Evolutionary conservation across 2,888 invertebrate genomes (phyloP), one percentile per base, ranked within the genome.

Genomic region (Cotesia congregata): DNA sequence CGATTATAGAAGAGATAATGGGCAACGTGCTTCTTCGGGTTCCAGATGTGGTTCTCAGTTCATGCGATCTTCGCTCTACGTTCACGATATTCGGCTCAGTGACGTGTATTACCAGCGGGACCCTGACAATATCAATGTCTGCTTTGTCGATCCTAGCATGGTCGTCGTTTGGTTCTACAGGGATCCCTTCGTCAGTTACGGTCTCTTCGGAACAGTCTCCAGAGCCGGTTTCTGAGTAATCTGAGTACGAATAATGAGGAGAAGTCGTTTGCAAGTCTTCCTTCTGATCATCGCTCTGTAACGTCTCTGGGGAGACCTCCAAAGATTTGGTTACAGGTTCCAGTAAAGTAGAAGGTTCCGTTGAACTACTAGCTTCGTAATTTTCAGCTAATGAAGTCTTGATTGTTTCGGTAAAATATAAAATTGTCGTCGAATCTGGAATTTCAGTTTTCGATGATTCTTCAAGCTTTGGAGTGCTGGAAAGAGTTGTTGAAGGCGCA

Each of bases 131-230:
- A 12, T 50, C 9, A 50, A 50, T 7, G 4, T 12, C 9, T 3
- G 50, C 6, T 6, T 50, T 50, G 12, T 12, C 7, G 12, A 50
- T 50, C 7, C 12, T 12, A 50, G 12, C 7, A 15, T 40, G 50
- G 1, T 62, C 30, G 5, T 75, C 67, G 20, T 6, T 38, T 5
- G 62, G 0, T 20, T n/a, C 50, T 7, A 50, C 3, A 50, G 50
- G 7, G 7, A 50, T 50, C 3, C 3, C 3, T 50, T 1, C 6
- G 1, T 75, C 69, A 9, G n/a, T 15, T 61, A 9, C 15, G 15
- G 38, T 39, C 61, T 15, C 67, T 62, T 73, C 64, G 17, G 30
- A 73, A 30, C 72, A 73, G 30, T 17, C 73, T 65, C 15, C 73
- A 9, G 30, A 1, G 15, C 72, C 60, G 1, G 65, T 60, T 60